Evolutionary conservation across 2,888 invertebrate genomes (phyloP), one percentile per base, ranked within the genome.

Genomic region (Diogma glabrata): DNA sequence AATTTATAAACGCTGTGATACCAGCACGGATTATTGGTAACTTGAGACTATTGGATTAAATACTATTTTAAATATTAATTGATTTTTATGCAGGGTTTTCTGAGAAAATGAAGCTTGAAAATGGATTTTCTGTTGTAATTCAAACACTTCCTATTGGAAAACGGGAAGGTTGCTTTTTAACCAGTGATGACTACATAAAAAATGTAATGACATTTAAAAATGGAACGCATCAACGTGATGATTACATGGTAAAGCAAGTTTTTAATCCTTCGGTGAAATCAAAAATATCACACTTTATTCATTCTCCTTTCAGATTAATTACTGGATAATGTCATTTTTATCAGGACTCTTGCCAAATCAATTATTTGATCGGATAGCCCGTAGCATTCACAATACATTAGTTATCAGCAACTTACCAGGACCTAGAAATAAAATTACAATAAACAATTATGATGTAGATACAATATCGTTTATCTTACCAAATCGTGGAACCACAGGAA

Each of bases 341-440:
- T 66, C 70, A 16, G 67, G 67, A 9, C 56, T 72, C 4, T 58
- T 76, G 17, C 76, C 76, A 3, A 68, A 69, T 50, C 58, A 60
- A 23, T 57, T 75, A 3, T 57, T 75, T 20, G 60, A 61, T 36
- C 64, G 66, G 2, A 53, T 72, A 12, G 60, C 75, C 17, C 61
- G 67, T 28, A 74, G 74, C 55, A 64, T 61, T 16, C 72, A 73
- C 49, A 73, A 74, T 24, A 74, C 75, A 1, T 60, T 75, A 60
- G 70, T 72, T 0, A 66, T 76, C 38, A 76, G 76, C 58, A 76
- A 75, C 59, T 62, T 77, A 57, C 72, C 72, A 1, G 77, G 76
- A 2, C 75, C 76, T 2, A 61, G 60, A 7, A 55, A 60, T 33
- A 57, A 72, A 4, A 65, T 62, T 16, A 66, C 72, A 38, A 65